Base-by-base conservation (phyloP, 35 echinoderm and acorn worm genomes). In the Apostichopus parvimensis region DNA sequence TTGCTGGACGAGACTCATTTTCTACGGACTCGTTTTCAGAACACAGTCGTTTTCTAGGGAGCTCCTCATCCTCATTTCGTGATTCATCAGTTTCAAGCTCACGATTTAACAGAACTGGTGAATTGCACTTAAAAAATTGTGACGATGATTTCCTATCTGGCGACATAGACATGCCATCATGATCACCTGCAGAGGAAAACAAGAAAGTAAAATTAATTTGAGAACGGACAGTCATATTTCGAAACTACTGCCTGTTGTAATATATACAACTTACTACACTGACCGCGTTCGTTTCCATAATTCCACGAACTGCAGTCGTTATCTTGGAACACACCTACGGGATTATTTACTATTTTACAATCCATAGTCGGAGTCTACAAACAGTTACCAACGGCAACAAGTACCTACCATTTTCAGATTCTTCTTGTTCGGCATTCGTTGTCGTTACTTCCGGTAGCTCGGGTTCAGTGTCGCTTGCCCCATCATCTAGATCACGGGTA, bases 371-470 rank as follows among this genome's bases (percentile, higher is more conserved):
- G 34, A 45, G 34, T 45, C 34, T 45, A 45, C 34, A 45, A 45
- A 45, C 34, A 61, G 71, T 20, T 6, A n/a, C 71, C 6, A 75
- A 75, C 17, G 17, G 21, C 20, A 22, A 18, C 6, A 75, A 20
- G 17, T 54, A 84, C 81, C 24, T 22, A 91, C 89, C 82, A 88
- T 88, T 64, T 93, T 91, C 93, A 76, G 82, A 93, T 56, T 98
- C 94, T 53, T 95, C 94, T 8, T 87, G 80, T 65, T 95, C 94
- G 13, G 86, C 86, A 77, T 90, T 98, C 23, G 96, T 98, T 11
- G 96, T 98, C 79, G 94, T 98, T 21, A 98, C 96, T 91, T 98
- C 96, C 15, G 92, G 92, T 64, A 94, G 73, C 6, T 98, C 96
- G 20, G 90, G 77, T 60, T 98, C 96, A 11, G 90, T 77, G 53